Evolutionary conservation across 1,140 invertebrate species (phyloP).

Genomic region (Myzus persicae): DNA sequence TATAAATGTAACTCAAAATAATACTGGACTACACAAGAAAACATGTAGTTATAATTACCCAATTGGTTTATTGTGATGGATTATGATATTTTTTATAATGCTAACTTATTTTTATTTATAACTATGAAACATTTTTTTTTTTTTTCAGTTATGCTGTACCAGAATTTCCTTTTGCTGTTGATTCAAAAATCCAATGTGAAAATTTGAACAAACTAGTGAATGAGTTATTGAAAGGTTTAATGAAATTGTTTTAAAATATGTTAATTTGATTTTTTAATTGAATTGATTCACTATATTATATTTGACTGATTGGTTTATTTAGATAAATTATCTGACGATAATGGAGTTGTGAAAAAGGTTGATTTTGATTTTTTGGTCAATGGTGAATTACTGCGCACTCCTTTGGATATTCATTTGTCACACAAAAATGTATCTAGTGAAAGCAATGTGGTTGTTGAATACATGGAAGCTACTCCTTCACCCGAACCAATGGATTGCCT

Average conservation of each 20-base stretch:
- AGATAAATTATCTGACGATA: constrained; percentile 63
- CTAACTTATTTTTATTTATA: constrained; percentile 49
- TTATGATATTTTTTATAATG: constrained; percentile 54
- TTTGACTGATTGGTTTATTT: constrained; percentile 50
- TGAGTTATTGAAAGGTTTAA: constrained; percentile 74
- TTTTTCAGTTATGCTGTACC: constrained; percentile 84
- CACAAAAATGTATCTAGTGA: constrained; percentile 77
- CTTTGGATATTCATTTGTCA: constrained; percentile 75
- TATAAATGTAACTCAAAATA: constrained; percentile 40
- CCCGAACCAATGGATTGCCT: constrained; percentile 90
- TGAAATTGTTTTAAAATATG: constrained; percentile 9
- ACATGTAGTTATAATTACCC: not conserved
- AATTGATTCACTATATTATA: not conserved
- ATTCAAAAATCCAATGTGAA: constrained; percentile 71
- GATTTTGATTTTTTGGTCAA: constrained; percentile 91
- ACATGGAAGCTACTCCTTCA: constrained; percentile 85
- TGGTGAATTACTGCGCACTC: constrained; percentile 78
- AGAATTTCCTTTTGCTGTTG: constrained; percentile 83
- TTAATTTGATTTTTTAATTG: constrained; percentile 50
- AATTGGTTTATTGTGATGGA: not conserved
- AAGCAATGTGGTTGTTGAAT: constrained; percentile 85
- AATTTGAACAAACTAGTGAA: constrained; percentile 85
- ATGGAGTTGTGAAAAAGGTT: constrained; percentile 67
- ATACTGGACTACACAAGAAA: too few species aligned
- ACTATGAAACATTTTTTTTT: constrained; percentile 55